A percentile compares a stretch with the other conserved stretches of the same genome.
These are phyloP conservation scores for Podotricha telesiphe DNA, from an alignment of 2,888 invertebrate genomes.

Conservation along the genomic window DNA sequence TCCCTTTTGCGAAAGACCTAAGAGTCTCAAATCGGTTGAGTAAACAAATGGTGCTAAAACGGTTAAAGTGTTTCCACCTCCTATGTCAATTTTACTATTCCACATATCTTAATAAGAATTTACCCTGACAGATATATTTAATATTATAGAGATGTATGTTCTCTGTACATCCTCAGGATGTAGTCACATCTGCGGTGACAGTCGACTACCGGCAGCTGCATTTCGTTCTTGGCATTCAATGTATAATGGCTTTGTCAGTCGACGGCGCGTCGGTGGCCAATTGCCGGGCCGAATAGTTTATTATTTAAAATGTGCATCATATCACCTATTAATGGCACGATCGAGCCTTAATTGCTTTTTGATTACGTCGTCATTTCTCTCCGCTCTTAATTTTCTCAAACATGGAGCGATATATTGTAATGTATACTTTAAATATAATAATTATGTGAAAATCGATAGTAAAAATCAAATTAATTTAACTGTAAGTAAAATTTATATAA, in stretches of 20 bases:
- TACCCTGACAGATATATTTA: too few relatives aligned
- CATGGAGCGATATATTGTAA: not conserved
- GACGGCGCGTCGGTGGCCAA: not conserved
- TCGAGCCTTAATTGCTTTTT: conserved; percentile 12
- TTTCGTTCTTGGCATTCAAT: not conserved
- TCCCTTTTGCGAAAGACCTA: not conserved
- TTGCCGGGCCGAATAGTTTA: not conserved
- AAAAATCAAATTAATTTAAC: not conserved
- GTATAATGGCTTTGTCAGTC: not conserved
- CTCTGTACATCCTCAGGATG: not conserved
- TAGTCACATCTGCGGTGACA: too few relatives aligned
- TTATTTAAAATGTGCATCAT: conserved; percentile 8
- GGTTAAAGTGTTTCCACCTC: not conserved
- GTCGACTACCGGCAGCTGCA: too few relatives aligned
- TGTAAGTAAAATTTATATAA: too few relatives aligned
- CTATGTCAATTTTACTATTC: too few relatives aligned
- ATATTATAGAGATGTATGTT: not conserved
- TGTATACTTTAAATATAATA: not conserved
- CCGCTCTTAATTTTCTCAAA: not conserved
- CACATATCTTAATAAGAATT: too few relatives aligned
- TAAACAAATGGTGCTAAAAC: not conserved
- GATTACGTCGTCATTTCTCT: not conserved
- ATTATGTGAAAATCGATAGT: not conserved
- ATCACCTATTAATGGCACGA: not conserved
- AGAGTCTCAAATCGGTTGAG: not conserved